Conservation (phyloP, 2,797 vertebrate species). For the Ptychobarbus kaznakovi region DNA sequence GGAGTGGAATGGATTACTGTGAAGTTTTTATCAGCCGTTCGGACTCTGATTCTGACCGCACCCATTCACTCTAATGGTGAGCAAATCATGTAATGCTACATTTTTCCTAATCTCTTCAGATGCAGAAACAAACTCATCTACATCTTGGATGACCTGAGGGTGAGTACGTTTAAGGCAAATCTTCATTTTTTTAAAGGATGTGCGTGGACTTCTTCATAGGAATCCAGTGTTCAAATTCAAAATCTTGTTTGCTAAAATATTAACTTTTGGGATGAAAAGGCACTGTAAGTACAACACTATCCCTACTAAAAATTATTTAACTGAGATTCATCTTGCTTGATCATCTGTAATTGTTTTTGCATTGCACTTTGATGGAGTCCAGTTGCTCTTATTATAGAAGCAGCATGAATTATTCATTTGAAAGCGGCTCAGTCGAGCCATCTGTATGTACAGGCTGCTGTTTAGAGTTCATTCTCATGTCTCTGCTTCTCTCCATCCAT, state of each 20-base stretch:
- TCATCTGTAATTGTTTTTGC: slow-evolving; percentile 4
- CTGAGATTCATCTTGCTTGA: not conserved
- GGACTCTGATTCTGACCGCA: not conserved
- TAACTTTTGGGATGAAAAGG: not conserved
- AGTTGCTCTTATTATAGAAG: slow-evolving; percentile 29
- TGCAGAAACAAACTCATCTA: not conserved
- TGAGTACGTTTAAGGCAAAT: not conserved
- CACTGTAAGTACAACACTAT: not conserved
- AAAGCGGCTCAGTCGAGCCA: not conserved
- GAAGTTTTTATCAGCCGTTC: not conserved
- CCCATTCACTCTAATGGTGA: not conserved
- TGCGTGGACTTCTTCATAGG: not conserved
- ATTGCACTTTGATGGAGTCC: slow-evolving; percentile 1
- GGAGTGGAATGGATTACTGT: not conserved
- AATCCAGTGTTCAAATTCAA: not conserved
- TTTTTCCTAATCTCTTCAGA: not conserved
- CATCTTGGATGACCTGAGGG: not conserved
- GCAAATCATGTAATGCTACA: not conserved
- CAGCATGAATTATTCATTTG: slow-evolving; percentile 37
- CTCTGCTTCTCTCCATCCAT: slow-evolving; percentile 29
- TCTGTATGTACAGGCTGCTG: slow-evolving; percentile 59
- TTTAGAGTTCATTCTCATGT: slow-evolving; percentile 60
- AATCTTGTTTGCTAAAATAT: not conserved
- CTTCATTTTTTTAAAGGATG: not conserved
- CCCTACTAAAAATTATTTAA: not conserved